These are phyloP conservation scores for Phengaris arion DNA, from an alignment of 2,888 invertebrate genomes.

Conservation along the genomic window DNA sequence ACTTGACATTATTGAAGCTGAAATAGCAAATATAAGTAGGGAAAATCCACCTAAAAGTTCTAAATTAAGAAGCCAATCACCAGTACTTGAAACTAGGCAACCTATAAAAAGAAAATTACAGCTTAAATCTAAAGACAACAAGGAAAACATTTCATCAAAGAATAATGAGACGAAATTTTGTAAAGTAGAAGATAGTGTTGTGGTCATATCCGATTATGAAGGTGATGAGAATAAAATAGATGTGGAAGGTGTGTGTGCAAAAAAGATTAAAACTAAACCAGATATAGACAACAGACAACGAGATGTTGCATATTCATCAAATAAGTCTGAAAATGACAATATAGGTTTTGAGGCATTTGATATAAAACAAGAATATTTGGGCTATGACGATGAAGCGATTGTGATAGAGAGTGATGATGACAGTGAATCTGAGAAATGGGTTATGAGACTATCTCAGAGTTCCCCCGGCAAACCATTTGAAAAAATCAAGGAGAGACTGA, in stretches of 20 bases:
- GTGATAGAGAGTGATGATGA: conserved; percentile 70
- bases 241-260: conserved; percentile 36
- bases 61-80: conserved; percentile 36
- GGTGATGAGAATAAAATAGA: conserved; percentile 42
- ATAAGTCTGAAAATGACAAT: conserved; percentile 57
- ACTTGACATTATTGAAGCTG: conserved; percentile 49
- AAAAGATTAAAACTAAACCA: conserved; percentile 52
- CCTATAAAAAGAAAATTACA: conserved; percentile 55
- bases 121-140: conserved; percentile 33
- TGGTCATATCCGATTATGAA: conserved; percentile 54
- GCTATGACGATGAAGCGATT: conserved; percentile 63
- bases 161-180: background rate
- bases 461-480: conserved; percentile 63
- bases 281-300: conserved; percentile 41
- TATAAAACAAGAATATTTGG: conserved; percentile 65
- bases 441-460: conserved; percentile 74
- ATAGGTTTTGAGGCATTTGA: conserved; percentile 62
- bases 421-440: conserved; percentile 76
- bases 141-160: conserved; percentile 26
- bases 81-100: conserved; percentile 43
- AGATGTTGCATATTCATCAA: conserved; percentile 40
- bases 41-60: background rate
- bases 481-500: conserved; percentile 44
- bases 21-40: conserved; percentile 42
- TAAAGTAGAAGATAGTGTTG: conserved; percentile 43